Evolutionary conservation across 2,113 vertebrate genomes (phyloP).

Genomic region (Brachyhypopomus occidentalis): DNA sequence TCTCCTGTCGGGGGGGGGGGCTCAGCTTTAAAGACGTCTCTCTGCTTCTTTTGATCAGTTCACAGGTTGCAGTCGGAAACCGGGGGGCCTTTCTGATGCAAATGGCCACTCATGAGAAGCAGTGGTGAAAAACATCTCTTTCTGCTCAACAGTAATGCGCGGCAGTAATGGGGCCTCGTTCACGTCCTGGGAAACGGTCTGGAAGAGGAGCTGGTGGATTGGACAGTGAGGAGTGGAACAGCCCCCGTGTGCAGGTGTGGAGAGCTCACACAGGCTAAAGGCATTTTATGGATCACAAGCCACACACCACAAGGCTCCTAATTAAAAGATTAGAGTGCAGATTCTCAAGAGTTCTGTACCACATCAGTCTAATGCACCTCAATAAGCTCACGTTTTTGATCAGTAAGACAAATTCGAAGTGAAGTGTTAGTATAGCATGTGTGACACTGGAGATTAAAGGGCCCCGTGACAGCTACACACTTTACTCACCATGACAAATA

Average conservation of each 20-base stretch:
- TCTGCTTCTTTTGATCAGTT: conserved; percentile 81
- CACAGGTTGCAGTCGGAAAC: conserved; percentile 79
- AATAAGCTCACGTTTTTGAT: no score
- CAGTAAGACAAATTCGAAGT: no score
- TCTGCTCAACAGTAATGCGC: conserved; percentile 71
- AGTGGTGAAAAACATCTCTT: conserved; percentile 72
- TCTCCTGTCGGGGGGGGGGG: conserved; percentile 77
- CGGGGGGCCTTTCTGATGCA: conserved; percentile 75
- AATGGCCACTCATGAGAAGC: conserved; percentile 77
- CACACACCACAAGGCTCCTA: conserved; percentile 55
- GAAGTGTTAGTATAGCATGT: no score
- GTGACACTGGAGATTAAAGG: no score
- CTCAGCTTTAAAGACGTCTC: conserved; percentile 68
- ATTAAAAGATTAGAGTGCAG: conserved; percentile 62
- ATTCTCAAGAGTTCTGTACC: background rate
- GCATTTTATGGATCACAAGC: conserved; percentile 2
- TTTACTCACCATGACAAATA: no score
- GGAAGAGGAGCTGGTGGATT: conserved; percentile 71
- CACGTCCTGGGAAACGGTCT: conserved; percentile 73
- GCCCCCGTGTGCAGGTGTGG: conserved; percentile 70
- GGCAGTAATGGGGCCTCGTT: conserved; percentile 69
- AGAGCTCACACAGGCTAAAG: conserved; percentile 30
- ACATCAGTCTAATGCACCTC: background rate
- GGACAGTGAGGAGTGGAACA: conserved; percentile 68
- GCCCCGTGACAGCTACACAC: no score